Base-by-base conservation (phyloP, 2,113 vertebrate species). In the Elachura formosa region DNA sequence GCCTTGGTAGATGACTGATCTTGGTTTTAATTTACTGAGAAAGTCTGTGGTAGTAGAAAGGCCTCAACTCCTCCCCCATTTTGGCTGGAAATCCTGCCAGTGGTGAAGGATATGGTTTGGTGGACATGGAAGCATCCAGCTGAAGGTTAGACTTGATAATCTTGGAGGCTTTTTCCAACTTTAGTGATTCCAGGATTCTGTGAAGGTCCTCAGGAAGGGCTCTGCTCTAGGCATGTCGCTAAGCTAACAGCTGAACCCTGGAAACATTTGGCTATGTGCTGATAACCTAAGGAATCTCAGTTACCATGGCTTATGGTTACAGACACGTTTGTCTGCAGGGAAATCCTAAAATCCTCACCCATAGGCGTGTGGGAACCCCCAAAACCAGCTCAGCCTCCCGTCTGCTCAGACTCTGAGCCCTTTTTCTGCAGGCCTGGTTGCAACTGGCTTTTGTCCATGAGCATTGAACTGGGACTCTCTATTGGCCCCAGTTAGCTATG, bases 381-480 rank as follows among this genome's bases (percentile, higher is more conserved):
- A 28, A 84, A 26, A 52, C n/a, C 84, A 91, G 28, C 24, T 1
- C n/a, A 61, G 74, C 49, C 78, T 83, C 46, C 62, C 84, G 38
- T 62, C 66, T 76, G 43, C 79, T 80, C 31, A 20, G 71, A 34
- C 93, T 93, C 74, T 83, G 59, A 94, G 84, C 63, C 77, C 84
- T 95, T 93, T 85, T 71, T 73, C 72, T 73, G 14, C 52, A 52
- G 49, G 1, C 0, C 84, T 41, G 45, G 54, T 76, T 64, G n/a
- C 28, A 56, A 7, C 33, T 69, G 84, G 58, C 85, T 96, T 82
- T 54, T 82, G 54, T 72, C 74, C 52, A 7, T 6, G 7, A 56
- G 41, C n/a, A 41, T 0, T 31, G 69, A 87, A 84, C 66, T 54
- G 87, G 77, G 40, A 69, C 63, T 2, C 6, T 83, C 33, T 48